Evolutionary conservation across 2,113 vertebrate genomes (phyloP), one percentile per base, ranked within the genome.

Genomic region (Climacteris rufus): DNA sequence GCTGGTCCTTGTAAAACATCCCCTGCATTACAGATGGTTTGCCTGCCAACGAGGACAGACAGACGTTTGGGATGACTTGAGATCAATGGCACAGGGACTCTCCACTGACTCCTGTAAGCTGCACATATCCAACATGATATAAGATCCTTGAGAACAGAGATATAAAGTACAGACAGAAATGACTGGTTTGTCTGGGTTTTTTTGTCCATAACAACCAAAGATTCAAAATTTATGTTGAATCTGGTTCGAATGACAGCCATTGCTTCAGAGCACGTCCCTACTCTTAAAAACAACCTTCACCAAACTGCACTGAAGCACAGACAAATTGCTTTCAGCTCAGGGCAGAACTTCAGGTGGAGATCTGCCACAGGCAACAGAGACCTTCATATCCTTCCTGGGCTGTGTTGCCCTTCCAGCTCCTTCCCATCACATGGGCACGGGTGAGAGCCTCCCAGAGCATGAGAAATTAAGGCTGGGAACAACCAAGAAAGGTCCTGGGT

Each of bases 351-450:
- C 64, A 63, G 44, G 13, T 18, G 17, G 60, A 70, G 64, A 82
- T 30, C 69, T 40, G 25, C 37, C 65, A 52, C n/a, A 78, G 64
- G n/a, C 83, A 65, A 0, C n/a, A 39, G 3, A 14, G 33, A 87
- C 59, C 65, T 33, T 61, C 42, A 49, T 19, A 22, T 31, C 57
- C 75, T 65, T 60, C 52, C 45, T 17, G 37, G 24, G 7, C 79
- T 53, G 13, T 27, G 52, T 1, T 35, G 42, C 33, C 31, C 28
- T 59, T 59, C 63, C 69, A 79, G 52, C 68, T 65, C 59, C 37
- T 61, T 39, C 77, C 33, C n/a, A 28, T 37, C 47, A 15, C 0
- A 2, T 5, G 30, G 56, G 45, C 33, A 25, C 0, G 0, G 59
- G 30, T 12, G 27, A 84, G n/a, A 83, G 28, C 3, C 21, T 77